These are phyloP conservation scores for Phasia obesa DNA, from an alignment of 2,888 invertebrate species.

Conservation along the genomic window DNA sequence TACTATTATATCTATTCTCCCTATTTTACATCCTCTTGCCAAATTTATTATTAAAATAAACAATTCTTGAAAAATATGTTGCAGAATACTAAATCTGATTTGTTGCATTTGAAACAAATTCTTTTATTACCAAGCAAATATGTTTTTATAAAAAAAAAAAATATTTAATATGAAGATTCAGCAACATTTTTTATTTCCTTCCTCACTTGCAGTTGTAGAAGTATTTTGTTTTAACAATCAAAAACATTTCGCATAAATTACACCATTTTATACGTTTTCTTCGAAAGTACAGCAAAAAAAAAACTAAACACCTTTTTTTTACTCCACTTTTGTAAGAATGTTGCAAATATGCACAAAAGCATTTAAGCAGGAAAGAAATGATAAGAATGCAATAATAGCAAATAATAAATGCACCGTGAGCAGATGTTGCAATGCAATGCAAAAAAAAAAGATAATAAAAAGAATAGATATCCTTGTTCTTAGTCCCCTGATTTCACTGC, in stretches of 20 bases:
- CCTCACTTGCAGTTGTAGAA: not conserved
- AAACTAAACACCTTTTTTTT: slow-evolving; percentile 26
- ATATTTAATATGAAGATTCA: slow-evolving; percentile 1
- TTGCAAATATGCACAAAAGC: slow-evolving; percentile 40
- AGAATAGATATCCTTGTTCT: slow-evolving; percentile 11
- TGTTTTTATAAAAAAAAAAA: not conserved
- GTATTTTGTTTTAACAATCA: slow-evolving; percentile 22
- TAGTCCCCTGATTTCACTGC: slow-evolving; percentile 5
- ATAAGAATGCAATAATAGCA: slow-evolving; percentile 68
- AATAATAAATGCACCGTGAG: slow-evolving; percentile 67
- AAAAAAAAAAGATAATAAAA: slow-evolving; percentile 6
- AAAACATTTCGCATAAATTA: slow-evolving; percentile 61
- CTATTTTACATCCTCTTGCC: no score
- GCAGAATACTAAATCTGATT: slow-evolving; percentile 11
- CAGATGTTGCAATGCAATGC: slow-evolving; percentile 54
- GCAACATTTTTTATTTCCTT: slow-evolving; percentile 19
- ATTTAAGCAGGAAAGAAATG: slow-evolving; percentile 61
- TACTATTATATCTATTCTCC: no score
- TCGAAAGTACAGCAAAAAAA: slow-evolving; percentile 1
- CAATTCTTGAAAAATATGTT: not conserved
- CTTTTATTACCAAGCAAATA: not conserved
- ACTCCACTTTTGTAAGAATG: slow-evolving; percentile 10
- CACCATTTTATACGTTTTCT: slow-evolving; percentile 29
- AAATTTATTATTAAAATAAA: not conserved
- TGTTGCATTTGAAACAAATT: not conserved